phyloP scores from a whole-genome alignment of 1,140 invertebrate genomes.

The Aethina tumida region DNA sequence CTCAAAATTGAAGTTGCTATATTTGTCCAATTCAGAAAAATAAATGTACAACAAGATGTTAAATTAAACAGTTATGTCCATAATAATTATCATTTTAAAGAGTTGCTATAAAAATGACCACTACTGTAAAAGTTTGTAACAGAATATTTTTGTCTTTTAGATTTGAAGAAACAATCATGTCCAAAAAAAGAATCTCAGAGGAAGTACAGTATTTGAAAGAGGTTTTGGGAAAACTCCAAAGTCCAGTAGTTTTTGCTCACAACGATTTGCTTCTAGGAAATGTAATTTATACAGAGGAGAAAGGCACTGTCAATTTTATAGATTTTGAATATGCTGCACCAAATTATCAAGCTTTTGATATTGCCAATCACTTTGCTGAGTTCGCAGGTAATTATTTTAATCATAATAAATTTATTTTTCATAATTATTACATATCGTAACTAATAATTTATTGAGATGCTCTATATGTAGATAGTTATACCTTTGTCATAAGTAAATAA shows the following conservation, averaged over 20 bases:
- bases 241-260: constrained; percentile 90
- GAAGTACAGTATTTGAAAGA: constrained; percentile 61
- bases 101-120: too few species aligned
- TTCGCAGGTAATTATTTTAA: constrained; percentile 68
- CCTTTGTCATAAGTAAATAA: too few species aligned
- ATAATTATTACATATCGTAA: too few species aligned
- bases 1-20: too few species aligned
- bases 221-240: constrained; percentile 52
- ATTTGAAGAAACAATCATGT: constrained; percentile 56
- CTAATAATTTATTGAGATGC: too few species aligned
- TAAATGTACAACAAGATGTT: too few species aligned
- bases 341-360: constrained; percentile 94
- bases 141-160: constrained; percentile 4
- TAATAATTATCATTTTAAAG: too few species aligned
- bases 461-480: too few species aligned
- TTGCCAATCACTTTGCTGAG: constrained; percentile 97
- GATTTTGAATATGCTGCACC: constrained; percentile 94
- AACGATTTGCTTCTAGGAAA: constrained; percentile 96
- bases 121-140: constrained; percentile 2
- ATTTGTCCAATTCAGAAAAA: too few species aligned
- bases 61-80: too few species aligned
- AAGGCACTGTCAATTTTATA: constrained; percentile 78
- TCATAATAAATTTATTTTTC: too few species aligned
- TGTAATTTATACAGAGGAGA: constrained; percentile 70
- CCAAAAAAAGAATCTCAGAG: constrained; percentile 54